phyloP scores from a whole-genome alignment of 2,113 vertebrate species.

The Xiphophorus maculatus region DNA sequence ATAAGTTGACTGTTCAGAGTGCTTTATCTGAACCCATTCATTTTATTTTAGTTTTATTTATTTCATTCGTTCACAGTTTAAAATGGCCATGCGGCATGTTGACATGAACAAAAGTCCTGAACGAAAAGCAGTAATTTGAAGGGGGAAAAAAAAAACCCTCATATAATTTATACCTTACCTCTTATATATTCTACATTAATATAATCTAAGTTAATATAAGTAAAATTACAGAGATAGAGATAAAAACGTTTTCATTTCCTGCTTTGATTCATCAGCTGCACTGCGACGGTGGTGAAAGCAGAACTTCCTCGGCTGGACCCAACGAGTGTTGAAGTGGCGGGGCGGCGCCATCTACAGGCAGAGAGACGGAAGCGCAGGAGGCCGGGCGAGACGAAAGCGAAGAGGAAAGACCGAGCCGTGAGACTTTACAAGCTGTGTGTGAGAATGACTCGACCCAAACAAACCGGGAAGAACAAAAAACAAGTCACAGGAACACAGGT shows the following conservation, averaged over 20 bases:
- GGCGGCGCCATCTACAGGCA: slow-evolving; percentile 62
- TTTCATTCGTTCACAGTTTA: too few species aligned
- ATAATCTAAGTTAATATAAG: too few species aligned
- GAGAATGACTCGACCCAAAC: slow-evolving; percentile 35
- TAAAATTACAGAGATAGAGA: background rate
- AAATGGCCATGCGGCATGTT: too few species aligned
- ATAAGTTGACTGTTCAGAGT: too few species aligned
- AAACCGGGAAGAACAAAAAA: background rate
- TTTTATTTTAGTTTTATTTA: too few species aligned
- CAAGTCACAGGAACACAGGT: background rate
- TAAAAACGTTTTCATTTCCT: background rate
- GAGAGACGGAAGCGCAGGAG: slow-evolving; percentile 44
- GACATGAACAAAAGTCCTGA: too few species aligned
- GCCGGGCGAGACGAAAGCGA: slow-evolving; percentile 34
- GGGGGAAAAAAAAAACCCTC: too few species aligned
- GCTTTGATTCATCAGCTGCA: slow-evolving; percentile 46
- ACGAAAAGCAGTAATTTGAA: too few species aligned
- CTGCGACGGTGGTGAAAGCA: slow-evolving; percentile 22
- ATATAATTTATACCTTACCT: too few species aligned
- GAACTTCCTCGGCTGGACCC: slow-evolving; percentile 33
- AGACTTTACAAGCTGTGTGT: slow-evolving; percentile 72
- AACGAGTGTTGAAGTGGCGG: slow-evolving; percentile 20
- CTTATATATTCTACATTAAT: too few species aligned
- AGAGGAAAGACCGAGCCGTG: slow-evolving; percentile 46
- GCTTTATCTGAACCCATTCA: too few species aligned